Evolutionary conservation across 2,113 vertebrate genomes (phyloP), one percentile per base, ranked within the genome.

Genomic region (Vombatus ursinus): DNA sequence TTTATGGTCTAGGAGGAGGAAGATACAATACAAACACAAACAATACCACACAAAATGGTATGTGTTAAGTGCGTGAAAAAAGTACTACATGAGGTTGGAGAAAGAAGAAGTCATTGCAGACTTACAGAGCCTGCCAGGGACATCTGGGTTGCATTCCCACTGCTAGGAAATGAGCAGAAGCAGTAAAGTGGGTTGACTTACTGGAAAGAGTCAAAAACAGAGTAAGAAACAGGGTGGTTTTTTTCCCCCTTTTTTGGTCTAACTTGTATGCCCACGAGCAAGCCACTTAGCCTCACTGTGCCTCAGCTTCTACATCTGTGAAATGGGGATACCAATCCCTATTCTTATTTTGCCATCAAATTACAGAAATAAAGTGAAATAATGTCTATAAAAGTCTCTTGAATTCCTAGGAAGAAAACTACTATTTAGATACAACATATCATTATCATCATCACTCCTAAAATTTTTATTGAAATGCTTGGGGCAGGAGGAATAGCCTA

Each of bases 401-500:
- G 89, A 92, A 44, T 90, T 48, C 0, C 1, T 44, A 91, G 37
- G 8, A 95, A 90, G 92, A 89, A 89, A 44, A 92, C 19, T 47
- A 19, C 52, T 10, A 28, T 22, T 47, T 44, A 90, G 51, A 57
- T 68, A 19, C 54, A 16, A 94, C 16, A 50, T 3, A n/a, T 31
- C 19, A 22, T 37, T 44, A 37, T 8, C 47, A 52, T 77, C 3
- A 8, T 91, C 48, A 1, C 19, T 44, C 68, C 57, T 54, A 50
- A 89, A 3, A 28, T 51, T 95, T 95, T 92, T 12, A 96, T 25
- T 89, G 47, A 68, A 93, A 49, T 50, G 16, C 49, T 54, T 94
- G 90, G 50, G 49, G 31, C 49, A 23, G n/a, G 51, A 44, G 94
- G 50, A 89, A 26, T 53, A 68, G 61, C n/a, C 22, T 84, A 84